Evolutionary conservation across 2,797 vertebrate genomes (phyloP), one percentile per base, ranked within the genome.

Genomic region (Sciurus vulgaris): DNA sequence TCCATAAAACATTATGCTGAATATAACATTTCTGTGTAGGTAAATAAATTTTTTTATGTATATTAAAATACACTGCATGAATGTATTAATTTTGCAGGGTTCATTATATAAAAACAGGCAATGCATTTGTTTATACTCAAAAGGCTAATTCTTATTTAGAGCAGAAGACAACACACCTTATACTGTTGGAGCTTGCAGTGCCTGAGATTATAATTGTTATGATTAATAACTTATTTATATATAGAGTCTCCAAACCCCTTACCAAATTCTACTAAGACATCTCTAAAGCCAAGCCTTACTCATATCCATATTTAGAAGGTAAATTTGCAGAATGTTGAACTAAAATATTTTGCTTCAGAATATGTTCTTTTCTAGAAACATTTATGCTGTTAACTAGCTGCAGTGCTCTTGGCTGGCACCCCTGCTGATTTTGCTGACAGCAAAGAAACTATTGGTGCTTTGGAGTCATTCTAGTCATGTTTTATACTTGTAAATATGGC

Each of bases 391-490:
- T 88, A 77, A 65, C 86, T 67, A 74, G 13, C 69, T 86, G 2
- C 44, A 18, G 12, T 38, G 17, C 13, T 92, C 51, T 22, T 18
- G 78, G 72, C 85, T 97, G 89, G 95, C 95, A 96, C 69, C 70
- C 96, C 97, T 85, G 77, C 86, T 84, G 97, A 94, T 96, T 85
- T 17, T 96, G 88, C 56, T 97, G 96, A 95, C 96, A 98, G 94
- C 26, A 82, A 33, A 15, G 96, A 72, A 38, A n/a, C 82, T 91
- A 35, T 41, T 54, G 81, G 74, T 87, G 17, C 86, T 96, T 83
- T 93, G 85, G 82, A 97, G 86, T 84, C 79, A 93, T 65, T 41
- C 30, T 93, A 72, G 79, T 96, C 33, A 70, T 63, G 86, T 90
- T 97, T 87, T 67, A 74, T 41, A 95, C 77, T 95, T 95, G 79